Base-by-base conservation (phyloP, 2,797 vertebrate species). In the Enteromius viviparus region DNA sequence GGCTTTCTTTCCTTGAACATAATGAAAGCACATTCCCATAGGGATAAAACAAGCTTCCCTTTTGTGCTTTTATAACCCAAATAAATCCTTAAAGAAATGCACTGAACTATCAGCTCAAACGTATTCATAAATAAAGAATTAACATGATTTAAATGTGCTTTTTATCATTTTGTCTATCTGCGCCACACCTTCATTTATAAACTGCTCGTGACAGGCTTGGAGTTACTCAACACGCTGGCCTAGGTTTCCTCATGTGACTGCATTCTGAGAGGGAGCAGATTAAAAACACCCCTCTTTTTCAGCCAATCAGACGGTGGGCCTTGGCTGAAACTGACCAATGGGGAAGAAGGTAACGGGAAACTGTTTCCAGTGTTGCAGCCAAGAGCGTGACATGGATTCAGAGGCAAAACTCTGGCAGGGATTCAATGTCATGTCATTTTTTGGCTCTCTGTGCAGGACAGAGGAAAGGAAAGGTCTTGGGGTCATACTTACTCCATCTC, bases 401-500 rank as follows among this genome's bases (percentile, higher is more conserved):
- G 19, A 4, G n/a, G 8, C 53, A 71, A 47, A 60, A 62, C 37
- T 42, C 34, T 9, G 58, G 45, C 60, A 34, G 58, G 8, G 34
- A 62, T 3, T 23, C 47, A 66, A 80, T 47, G 14, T 58, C 15
- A 42, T 15, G 62, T 68, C 17, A 21, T 32, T 58, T n/a, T 29
- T n/a, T 14, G 11, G 11, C 19, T 42, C 19, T 34, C 40, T 34
- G 45, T 34, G 8, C 11, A 29, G 17, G n/a, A 47, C 23, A 1
- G 53, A 32, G 2, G n/a, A 32, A 64, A 47, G 40, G 23, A 47
- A 64, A 77, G 40, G 14, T 26, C 21, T 32, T 17, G n/a, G 17
- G 32, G 34, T 72, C 12, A 55, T 69, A 93, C 95, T 94, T 89
- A 99, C 97, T 96, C 96, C 94, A 96, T 95, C 85, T 97, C 96